Percentiles rank a stretch among this genome's conserved stretches.
phyloP scores from a whole-genome alignment of 1,140 invertebrate species.

The Papilio machaon region DNA sequence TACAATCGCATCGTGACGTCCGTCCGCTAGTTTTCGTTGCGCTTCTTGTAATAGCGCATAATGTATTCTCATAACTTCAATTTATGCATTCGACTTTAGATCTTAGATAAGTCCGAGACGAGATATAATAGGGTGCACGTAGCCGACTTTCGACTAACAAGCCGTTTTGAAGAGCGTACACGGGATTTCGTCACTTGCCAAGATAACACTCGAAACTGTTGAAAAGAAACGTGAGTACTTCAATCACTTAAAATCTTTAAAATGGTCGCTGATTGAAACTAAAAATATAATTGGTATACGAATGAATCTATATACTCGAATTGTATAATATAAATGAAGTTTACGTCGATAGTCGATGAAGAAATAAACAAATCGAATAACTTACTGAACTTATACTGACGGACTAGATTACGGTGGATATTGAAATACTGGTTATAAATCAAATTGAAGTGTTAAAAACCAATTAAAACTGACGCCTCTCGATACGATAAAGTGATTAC shows the following conservation, averaged over 20 bases:
- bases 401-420: slow-evolving; percentile 17
- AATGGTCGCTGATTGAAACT: slow-evolving; percentile 27
- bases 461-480: slow-evolving; percentile 59
- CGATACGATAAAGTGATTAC: slow-evolving; percentile 51
- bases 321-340: slow-evolving; percentile 17
- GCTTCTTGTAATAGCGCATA: slow-evolving; percentile 53
- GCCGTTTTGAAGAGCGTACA: slow-evolving; percentile 34
- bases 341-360: slow-evolving; percentile 26
- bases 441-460: slow-evolving; percentile 60
- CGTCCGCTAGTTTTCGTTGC: slow-evolving; percentile 52
- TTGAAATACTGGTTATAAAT: slow-evolving; percentile 54
- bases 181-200: slow-evolving; percentile 60
- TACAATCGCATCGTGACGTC: slow-evolving; percentile 55
- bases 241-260: slow-evolving; percentile 43
- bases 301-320: not conserved
- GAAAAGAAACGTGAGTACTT: slow-evolving; percentile 56
- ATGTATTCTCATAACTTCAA: slow-evolving; percentile 40
- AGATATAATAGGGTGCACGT: slow-evolving; percentile 33
- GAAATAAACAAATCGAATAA: slow-evolving; percentile 19
- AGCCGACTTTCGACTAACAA: slow-evolving; percentile 31
- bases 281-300: not conserved
- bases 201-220: slow-evolving; percentile 56
- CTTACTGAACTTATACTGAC: slow-evolving; percentile 16
- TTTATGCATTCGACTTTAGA: slow-evolving; percentile 40
- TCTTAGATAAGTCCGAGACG: slow-evolving; percentile 27